Conservation (phyloP, 2,797 vertebrate species). For the Erpetoichthys calabaricus region DNA sequence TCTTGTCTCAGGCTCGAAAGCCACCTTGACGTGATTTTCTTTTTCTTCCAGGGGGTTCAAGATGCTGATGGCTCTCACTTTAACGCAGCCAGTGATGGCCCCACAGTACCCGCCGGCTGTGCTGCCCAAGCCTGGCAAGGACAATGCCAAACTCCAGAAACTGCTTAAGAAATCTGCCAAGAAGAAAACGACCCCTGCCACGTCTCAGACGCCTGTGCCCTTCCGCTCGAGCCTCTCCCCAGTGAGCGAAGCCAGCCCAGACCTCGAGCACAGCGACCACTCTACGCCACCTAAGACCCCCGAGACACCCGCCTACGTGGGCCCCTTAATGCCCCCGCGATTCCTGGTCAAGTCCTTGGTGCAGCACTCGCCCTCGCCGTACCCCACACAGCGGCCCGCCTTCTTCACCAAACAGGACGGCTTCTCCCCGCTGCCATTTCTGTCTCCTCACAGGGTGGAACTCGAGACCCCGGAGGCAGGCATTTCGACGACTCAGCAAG, state of each 20-base stretch:
- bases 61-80: conserved; percentile 65
- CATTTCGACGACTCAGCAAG: neutral
- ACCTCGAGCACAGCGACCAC: conserved; percentile 57
- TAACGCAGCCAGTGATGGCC: conserved; percentile 35
- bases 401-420: conserved; percentile 33
- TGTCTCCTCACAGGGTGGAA: neutral
- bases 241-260: conserved; percentile 74
- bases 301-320: conserved; percentile 24
- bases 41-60: conserved; percentile 34
- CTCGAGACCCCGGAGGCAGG: conserved; percentile 13
- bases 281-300: conserved; percentile 44
- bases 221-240: conserved; percentile 78
- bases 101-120: conserved; percentile 62
- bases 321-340: conserved; percentile 28
- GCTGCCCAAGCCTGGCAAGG: conserved; percentile 75
- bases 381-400: conserved; percentile 32
- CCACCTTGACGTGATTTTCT: neutral
- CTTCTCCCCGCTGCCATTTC: conserved; percentile 30
- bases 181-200: conserved; percentile 47
- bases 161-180: conserved; percentile 70
- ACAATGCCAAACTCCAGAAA: conserved; percentile 72
- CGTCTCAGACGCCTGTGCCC: conserved; percentile 43
- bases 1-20: neutral
- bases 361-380: conserved; percentile 37
- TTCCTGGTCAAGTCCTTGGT: conserved; percentile 30